Conservation (phyloP, 2,113 vertebrate species). For the Tupaia tana region DNA sequence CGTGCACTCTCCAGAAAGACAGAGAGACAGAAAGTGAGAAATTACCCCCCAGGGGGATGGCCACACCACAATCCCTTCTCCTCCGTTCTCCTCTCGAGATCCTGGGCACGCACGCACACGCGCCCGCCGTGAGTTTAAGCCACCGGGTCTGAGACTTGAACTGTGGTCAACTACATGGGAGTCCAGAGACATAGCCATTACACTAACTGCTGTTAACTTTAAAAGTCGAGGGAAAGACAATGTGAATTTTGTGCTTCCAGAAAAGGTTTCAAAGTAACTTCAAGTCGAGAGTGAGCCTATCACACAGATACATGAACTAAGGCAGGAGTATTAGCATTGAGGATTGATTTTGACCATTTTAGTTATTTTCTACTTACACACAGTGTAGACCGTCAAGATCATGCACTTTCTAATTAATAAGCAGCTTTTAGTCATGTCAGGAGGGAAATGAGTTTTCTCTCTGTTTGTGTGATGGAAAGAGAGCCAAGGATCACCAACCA, state of each 20-base stretch:
- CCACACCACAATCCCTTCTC: too few species aligned
- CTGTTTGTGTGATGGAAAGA: background rate
- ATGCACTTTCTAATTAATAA: background rate
- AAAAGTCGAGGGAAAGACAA: slow-evolving; percentile 65
- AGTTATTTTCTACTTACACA: slow-evolving; percentile 20
- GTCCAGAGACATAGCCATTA: too few species aligned
- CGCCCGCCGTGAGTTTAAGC: too few species aligned
- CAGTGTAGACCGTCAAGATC: background rate
- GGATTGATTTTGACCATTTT: background rate
- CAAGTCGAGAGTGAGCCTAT: background rate
- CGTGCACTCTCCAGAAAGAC: too few species aligned
- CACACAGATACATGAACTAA: background rate
- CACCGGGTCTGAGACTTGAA: too few species aligned
- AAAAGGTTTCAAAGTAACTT: slow-evolving; percentile 49
- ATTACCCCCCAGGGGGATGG: too few species aligned
- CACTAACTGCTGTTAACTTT: background rate
- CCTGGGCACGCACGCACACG: too few species aligned
- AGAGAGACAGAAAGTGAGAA: too few species aligned
- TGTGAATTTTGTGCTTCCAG: slow-evolving; percentile 47
- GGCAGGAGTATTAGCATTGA: background rate
- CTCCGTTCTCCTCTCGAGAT: too few species aligned
- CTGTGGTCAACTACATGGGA: too few species aligned
- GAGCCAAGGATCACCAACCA: background rate
- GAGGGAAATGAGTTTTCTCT: background rate
- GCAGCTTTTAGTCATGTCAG: background rate